Evolutionary conservation across 2,888 invertebrate genomes (phyloP).

Genomic region (Panorpa germanica): DNA sequence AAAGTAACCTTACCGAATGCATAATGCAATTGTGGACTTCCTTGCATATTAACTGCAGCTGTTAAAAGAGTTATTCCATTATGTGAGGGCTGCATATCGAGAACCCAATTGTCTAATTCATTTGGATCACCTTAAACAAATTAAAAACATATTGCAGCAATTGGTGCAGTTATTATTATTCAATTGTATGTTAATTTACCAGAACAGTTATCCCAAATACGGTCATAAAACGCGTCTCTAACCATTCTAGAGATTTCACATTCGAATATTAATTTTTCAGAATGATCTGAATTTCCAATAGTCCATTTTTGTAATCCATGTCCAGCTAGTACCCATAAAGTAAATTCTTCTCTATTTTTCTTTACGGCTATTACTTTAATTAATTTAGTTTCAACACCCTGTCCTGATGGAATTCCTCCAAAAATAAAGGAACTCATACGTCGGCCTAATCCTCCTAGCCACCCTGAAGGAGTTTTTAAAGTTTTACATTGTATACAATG

Average conservation of each 20-base stretch:
- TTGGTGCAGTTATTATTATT: background rate
- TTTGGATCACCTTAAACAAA: conserved; percentile 30
- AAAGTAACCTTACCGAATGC: conserved; percentile 49
- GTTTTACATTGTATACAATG: conserved; percentile 46
- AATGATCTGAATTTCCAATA: background rate
- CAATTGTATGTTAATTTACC: conserved; percentile 14
- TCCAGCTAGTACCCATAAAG: conserved; percentile 55
- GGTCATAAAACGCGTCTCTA: conserved; percentile 45
- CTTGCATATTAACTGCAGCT: conserved; percentile 44
- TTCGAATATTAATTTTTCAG: conserved; percentile 53
- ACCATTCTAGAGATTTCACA: conserved; percentile 54
- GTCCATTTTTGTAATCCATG: conserved; percentile 71
- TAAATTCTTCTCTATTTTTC: conserved; percentile 26
- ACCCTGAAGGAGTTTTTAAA: conserved; percentile 56
- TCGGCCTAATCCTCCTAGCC: conserved; percentile 74
- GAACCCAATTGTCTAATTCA: conserved; percentile 47
- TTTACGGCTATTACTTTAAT: conserved; percentile 43
- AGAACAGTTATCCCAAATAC: conserved; percentile 43
- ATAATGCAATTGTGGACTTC: conserved; percentile 48
- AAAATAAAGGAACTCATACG: conserved; percentile 66
- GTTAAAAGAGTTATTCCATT: conserved; percentile 49
- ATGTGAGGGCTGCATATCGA: conserved; percentile 58
- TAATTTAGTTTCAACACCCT: conserved; percentile 39
- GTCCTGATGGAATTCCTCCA: conserved; percentile 44
- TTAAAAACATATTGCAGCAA: background rate